Percentiles rank a stretch among this genome's conserved stretches.
Evolutionary conservation across 2,888 invertebrate species (phyloP).

Genomic region (Argyresthia albistria): DNA sequence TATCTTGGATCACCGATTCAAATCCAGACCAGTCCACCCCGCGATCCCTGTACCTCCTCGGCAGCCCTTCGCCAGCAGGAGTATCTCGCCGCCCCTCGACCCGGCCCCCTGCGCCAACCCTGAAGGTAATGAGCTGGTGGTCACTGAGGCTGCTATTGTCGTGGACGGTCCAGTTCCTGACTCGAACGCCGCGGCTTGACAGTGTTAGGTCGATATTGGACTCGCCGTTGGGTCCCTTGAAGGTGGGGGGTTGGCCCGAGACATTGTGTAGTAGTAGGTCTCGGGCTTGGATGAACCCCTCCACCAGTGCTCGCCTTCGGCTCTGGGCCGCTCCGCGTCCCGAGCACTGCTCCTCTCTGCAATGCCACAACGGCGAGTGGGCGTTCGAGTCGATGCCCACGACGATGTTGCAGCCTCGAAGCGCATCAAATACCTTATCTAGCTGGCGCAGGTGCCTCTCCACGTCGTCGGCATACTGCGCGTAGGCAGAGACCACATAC

Average conservation of each 20-base stretch:
- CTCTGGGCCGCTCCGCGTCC: conserved; percentile 1
- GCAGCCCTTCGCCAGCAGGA: not conserved
- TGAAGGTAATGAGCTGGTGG: too few species aligned
- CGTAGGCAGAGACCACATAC: conserved; percentile 15
- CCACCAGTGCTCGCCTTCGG: not conserved
- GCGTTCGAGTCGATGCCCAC: conserved; percentile 5
- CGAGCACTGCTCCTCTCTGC: not conserved
- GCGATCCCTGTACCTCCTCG: not conserved
- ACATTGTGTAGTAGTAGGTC: not conserved
- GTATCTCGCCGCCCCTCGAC: not conserved
- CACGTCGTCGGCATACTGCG: conserved; percentile 13
- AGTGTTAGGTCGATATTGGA: conserved; percentile 3
- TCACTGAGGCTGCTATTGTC: not conserved
- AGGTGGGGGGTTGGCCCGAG: not conserved
- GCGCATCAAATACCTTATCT: not conserved
- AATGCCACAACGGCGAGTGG: conserved; percentile 5
- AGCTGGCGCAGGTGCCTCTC: conserved; percentile 7
- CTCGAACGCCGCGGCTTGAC: not conserved
- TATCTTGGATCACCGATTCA: not conserved
- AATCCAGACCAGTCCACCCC: conserved; percentile 1
- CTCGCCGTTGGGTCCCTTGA: not conserved
- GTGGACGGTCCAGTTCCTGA: not conserved
- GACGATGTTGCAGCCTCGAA: not conserved
- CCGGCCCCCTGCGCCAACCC: too few species aligned
- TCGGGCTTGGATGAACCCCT: not conserved